Evolutionary conservation across 2,113 vertebrate genomes (phyloP).

Genomic region (Maccullochella peelii): DNA sequence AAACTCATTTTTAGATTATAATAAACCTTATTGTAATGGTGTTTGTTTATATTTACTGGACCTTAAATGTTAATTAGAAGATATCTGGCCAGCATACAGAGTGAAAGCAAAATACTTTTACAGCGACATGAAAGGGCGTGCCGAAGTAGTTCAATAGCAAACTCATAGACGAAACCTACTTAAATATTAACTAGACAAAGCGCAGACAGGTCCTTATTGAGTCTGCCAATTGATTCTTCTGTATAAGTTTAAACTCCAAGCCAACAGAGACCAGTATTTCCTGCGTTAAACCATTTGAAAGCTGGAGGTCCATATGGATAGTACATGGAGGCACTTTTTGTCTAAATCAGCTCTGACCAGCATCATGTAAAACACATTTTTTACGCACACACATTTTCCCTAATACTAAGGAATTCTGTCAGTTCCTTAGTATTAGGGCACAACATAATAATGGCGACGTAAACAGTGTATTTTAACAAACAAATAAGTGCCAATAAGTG

Average conservation of each 20-base stretch:
- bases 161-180: conserved; percentile 37
- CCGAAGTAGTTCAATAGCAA: conserved; percentile 38
- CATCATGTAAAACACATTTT: not conserved
- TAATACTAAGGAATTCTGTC: not conserved
- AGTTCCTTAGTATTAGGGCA: not conserved
- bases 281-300: conserved; percentile 38
- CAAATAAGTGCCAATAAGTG: not conserved
- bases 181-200: conserved; percentile 70
- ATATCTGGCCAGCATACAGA: not conserved
- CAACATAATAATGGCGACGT: not conserved
- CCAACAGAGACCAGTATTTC: conserved; percentile 30
- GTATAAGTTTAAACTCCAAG: conserved; percentile 44
- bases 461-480: not conserved
- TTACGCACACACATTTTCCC: too few relatives aligned
- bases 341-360: conserved; percentile 16
- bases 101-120: conserved; percentile 20
- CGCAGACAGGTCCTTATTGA: conserved; percentile 52
- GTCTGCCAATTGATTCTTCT: conserved; percentile 60
- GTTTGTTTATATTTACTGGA: not conserved
- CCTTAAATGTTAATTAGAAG: not conserved
- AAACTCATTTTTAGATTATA: not conserved
- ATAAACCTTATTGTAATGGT: not conserved
- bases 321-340: not conserved
- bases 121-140: conserved; percentile 25
- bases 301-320: conserved; percentile 4